phyloP scores from a whole-genome alignment of 2,113 vertebrate genomes.

The Phyllopteryx taeniolatus region DNA sequence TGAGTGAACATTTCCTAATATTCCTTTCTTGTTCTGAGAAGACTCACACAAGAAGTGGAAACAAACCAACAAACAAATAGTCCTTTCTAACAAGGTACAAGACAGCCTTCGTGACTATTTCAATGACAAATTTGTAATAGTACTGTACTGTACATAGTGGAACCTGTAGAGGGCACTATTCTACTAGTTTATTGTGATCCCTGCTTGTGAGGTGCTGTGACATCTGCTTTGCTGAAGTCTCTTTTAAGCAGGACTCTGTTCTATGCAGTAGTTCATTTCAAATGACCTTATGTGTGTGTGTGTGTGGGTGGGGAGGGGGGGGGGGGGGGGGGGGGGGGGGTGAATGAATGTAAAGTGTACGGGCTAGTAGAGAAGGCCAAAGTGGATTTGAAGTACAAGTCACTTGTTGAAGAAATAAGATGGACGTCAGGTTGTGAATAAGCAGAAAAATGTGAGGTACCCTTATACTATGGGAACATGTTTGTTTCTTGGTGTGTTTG shows the following conservation, averaged over 20 bases:
- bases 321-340: background rate
- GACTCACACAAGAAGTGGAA: too few species aligned
- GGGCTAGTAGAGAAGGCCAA: background rate
- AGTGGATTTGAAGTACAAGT: background rate
- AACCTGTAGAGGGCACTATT: constrained; percentile 68
- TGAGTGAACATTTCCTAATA: too few species aligned
- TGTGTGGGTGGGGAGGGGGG: too few species aligned
- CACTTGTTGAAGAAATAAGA: background rate
- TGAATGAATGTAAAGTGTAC: background rate
- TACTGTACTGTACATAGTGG: background rate
- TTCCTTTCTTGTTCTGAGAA: too few species aligned
- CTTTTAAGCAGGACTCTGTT: background rate
- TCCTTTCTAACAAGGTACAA: too few species aligned
- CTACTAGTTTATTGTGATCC: constrained; percentile 35
- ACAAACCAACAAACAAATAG: too few species aligned
- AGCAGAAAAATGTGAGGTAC: background rate
- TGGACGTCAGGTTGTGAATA: background rate
- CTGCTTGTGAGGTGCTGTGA: background rate
- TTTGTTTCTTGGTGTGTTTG: constrained; percentile 21
- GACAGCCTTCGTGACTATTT: background rate
- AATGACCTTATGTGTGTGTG: background rate
- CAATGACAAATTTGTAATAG: background rate
- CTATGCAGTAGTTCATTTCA: background rate
- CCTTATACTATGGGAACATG: background rate
- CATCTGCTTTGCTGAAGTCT: background rate